Evolutionary conservation across 2,888 invertebrate species (phyloP), one percentile per base, ranked within the genome.

Genomic region (Carpatolechia fugitivella): DNA sequence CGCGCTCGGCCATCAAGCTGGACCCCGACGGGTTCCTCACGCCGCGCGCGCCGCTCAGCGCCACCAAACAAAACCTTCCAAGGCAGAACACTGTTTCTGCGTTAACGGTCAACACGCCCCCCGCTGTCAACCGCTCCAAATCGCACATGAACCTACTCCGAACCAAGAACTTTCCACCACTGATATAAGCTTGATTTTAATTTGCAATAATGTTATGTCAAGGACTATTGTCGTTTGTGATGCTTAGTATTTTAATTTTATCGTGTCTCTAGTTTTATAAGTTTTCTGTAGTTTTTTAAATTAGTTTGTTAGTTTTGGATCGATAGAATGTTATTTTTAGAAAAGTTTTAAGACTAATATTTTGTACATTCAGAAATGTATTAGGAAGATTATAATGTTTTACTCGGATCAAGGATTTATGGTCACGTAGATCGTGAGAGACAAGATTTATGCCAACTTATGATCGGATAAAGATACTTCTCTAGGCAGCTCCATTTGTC

Each of bases 21-120:
- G 82, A 80, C 46, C 75, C 79, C 29, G 84, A 84, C 38, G 85
- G 83, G 0, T 89, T 89, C 54, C 83, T 85, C 0, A 89, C 89
- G 0, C 89, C 89, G 5, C 72, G 88, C 1, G 78, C 87, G 1
- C 89, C 89, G 0, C 75, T 88, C 14, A 84, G 83, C 48, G 81
- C 84, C 0, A 76, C 71, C 54, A 86, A 85, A 66, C 61, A 69
- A 0, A 82, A 85, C 59, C 44, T 88, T 1, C 82, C 78, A 16
- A 70, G 84, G 52, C 82, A 82, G 47, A 80, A 85, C 58, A 82
- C 85, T 2, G 69, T 60, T 54, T 49, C 85, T 20, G 56, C 75
- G 0, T 59, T 74, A 1, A 81, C 85, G 0, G 78, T 67, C 52
- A 79, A 76, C 8, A 31, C 52, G 3, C 20, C 20, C 13, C 40